A percentile compares a stretch with the other conserved stretches of the same genome.
Conservation (phyloP, 2,113 vertebrate species). For the Girardinichthys multiradiatus region DNA sequence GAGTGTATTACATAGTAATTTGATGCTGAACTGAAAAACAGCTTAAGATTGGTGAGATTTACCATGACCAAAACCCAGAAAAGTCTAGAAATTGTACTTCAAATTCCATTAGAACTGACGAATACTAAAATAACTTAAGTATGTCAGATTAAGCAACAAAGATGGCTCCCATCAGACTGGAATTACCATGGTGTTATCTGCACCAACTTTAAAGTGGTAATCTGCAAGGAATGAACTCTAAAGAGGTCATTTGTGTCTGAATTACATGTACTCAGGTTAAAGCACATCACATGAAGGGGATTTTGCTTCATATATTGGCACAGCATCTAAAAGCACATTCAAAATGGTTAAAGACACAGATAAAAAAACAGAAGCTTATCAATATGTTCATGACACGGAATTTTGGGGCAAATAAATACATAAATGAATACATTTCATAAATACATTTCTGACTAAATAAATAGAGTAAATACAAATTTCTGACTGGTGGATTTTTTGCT, state of each 20-base stretch:
- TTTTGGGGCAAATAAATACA: no score
- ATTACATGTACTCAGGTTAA: background rate
- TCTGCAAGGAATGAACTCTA: background rate
- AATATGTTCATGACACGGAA: background rate
- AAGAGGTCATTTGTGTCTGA: background rate
- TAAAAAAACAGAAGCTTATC: background rate
- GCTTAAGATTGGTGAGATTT: background rate
- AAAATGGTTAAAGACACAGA: background rate
- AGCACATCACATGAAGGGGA: background rate
- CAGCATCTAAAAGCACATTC: background rate
- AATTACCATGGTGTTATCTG: slow-evolving; percentile 4
- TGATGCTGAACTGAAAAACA: background rate
- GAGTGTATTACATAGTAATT: background rate
- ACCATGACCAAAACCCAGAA: background rate
- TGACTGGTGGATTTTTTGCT: background rate
- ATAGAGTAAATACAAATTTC: background rate
- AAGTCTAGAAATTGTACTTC: background rate
- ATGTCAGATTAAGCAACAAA: background rate
- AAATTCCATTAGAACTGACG: background rate
- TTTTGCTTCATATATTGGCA: background rate
- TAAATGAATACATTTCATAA: no score
- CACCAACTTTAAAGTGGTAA: background rate
- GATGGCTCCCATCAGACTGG: slow-evolving; percentile 3
- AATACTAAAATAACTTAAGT: background rate
- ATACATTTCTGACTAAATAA: no score